Conservation (phyloP, 2,888 invertebrate genomes). For the Achlya flavicornis region DNA sequence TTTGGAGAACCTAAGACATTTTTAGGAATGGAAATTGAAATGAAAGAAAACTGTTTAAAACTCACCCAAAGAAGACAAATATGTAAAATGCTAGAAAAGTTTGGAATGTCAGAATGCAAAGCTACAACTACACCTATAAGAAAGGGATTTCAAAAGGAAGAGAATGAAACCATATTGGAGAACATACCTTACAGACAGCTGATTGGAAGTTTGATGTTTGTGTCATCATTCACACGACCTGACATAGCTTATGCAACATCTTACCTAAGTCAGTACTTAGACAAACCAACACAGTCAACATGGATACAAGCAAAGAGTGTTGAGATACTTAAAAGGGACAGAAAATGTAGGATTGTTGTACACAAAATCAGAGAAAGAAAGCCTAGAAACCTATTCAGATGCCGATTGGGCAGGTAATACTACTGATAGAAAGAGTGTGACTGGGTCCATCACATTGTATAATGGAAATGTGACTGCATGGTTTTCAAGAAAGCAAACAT, state of each 20-base stretch:
- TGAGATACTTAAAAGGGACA: slow-evolving; percentile 18
- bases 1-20: too few relatives aligned
- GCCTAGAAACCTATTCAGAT: neutral
- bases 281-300: slow-evolving; percentile 15
- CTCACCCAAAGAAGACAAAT: too few relatives aligned
- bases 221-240: neutral
- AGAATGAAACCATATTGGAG: slow-evolving; percentile 5
- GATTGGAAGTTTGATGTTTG: slow-evolving; percentile 13
- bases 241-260: slow-evolving; percentile 17
- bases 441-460: neutral
- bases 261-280: slow-evolving; percentile 18
- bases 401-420: neutral
- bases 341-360: slow-evolving; percentile 8
- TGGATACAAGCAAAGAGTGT: slow-evolving; percentile 15
- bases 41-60: too few relatives aligned
- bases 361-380: neutral
- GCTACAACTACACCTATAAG: slow-evolving; percentile 18
- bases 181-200: slow-evolving; percentile 16
- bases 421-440: neutral
- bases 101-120: slow-evolving; percentile 14
- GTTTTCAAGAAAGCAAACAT: neutral
- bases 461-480: neutral
- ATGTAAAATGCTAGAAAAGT: too few relatives aligned
- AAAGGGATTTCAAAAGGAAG: slow-evolving; percentile 11
- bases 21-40: too few relatives aligned